These are phyloP conservation scores for Meteorus colon DNA, from an alignment of 2,888 invertebrate genomes.

Conservation along the genomic window DNA sequence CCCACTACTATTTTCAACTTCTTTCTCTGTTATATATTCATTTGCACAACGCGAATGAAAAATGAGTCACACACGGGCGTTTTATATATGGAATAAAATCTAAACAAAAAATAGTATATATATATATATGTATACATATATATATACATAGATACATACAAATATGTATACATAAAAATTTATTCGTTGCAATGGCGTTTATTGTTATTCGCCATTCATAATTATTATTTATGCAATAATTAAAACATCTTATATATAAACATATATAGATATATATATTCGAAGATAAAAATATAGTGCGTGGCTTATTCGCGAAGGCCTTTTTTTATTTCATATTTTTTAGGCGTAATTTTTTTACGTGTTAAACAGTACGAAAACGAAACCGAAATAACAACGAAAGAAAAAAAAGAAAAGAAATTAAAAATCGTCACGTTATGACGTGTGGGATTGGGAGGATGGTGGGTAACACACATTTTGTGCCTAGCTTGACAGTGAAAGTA, in stretches of 20 bases:
- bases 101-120: conserved; percentile 44
- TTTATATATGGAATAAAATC: conserved; percentile 43
- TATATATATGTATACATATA: conserved; percentile 29
- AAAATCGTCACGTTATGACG: background rate
- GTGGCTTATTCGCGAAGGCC: background rate
- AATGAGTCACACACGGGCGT: conserved; percentile 49
- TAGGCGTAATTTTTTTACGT: conserved; percentile 27
- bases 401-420: background rate
- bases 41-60: conserved; percentile 33
- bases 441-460: background rate
- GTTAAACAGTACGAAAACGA: background rate
- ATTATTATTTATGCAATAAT: background rate
- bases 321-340: background rate
- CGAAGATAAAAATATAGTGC: conserved; percentile 30
- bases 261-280: background rate
- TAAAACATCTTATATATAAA: background rate
- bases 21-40: conserved; percentile 16
- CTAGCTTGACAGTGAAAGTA: conserved; percentile 48
- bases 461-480: conserved; percentile 34
- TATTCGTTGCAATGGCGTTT: conserved; percentile 12
- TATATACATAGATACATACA: conserved; percentile 34
- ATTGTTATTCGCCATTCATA: background rate
- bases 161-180: conserved; percentile 6
- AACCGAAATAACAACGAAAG: conserved; percentile 16
- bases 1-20: conserved; percentile 11